Base-by-base conservation (phyloP, 2,113 vertebrate species). In the human region DNA sequence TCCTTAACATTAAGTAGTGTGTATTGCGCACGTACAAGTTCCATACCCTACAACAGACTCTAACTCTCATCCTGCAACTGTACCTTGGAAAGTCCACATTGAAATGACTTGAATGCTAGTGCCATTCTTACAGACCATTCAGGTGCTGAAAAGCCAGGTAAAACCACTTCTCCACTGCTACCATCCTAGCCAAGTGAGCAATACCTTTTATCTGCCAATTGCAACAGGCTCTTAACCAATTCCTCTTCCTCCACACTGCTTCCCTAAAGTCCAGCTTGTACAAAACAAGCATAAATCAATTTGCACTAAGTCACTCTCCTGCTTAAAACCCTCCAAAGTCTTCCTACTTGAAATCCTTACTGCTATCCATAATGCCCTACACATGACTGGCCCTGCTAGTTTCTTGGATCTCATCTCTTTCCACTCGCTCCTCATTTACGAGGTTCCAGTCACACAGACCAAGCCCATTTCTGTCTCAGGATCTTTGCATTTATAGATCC, bases 111-210 rank as follows among this genome's bases (percentile, higher is more conserved):
- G 25, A 23, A 4, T 7, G 59, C 50, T 35, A 25, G 27, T 13
- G 32, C n/a, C 12, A 2, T 27, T 79, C 61, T 90, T 72, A 22
- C 0, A 48, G 35, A 64, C 22, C 38, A 32, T 81, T 84, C 84
- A 30, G 78, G 57, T 25, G n/a, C 83, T 48, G 17, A 73, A 75
- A 22, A 80, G 81, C n/a, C 32, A 20, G 64, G 10, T 61, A 64
- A 84, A 96, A 93, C 59, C 50, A 93, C 72, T 81, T 96, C 82
- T 95, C 25, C 64, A 38, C 8, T 25, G 35, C 55, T 59, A n/a
- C 6, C 48, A 35, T 10, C 66, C 48, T 1, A 59, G 40, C 50
- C 87, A 80, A 57, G 45, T 14, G 38, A 72, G 32, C 70, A 88
- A 57, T 55, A 45, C 27, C 5, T 64, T 89, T 81, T 11, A 82